Evolutionary conservation across 2,888 invertebrate genomes (phyloP), one percentile per base, ranked within the genome.

Genomic region (Pocota personata): DNA sequence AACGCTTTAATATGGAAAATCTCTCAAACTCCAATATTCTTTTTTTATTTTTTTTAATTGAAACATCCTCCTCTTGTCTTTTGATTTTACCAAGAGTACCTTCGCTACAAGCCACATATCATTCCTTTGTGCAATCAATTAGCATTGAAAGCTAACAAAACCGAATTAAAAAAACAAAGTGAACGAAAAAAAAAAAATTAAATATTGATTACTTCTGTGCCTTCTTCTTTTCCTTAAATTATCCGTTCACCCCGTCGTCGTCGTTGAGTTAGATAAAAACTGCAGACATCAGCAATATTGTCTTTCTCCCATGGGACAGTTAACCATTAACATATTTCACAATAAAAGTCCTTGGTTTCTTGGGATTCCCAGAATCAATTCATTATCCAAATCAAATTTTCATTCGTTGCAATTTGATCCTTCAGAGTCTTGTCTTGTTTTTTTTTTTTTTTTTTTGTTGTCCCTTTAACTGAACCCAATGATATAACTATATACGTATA

Each of bases 311-410:
- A 1, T 14, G 58, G 46, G 48, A 57, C 27, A 32, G 2, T 57
- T 24, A 24, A 2, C 62, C 60, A 62, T 73, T 73, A 62, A 73
- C 60, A 73, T 72, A 60, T 73, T 60, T 60, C 35, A 3, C n/a
- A 66, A 19, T 7, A 46, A 30, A n/a, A 8, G 32, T 40, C 46
- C 55, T 19, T 8, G n/a, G 10, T 16, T 32, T 32, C 16, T 32
- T 30, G 40, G 7, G 6, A 10, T 46, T 19, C 27, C 2, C 19
- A 52, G n/a, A 60, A 73, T 52, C 67, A 67, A 66, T 66, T 48
- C 66, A 66, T 66, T 66, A 72, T 60, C 24, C 16, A 27, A 58
- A 48, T 24, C 12, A 14, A 62, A 62, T 62, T 43, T 62, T 43
- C 32, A 12, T 57, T 35, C 32, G 12, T 57, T 32, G 32, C 19